Percentiles rank a stretch among this genome's conserved stretches.
Evolutionary conservation across 2,888 invertebrate genomes (phyloP).

Genomic region (Heliconius ismenius): DNA sequence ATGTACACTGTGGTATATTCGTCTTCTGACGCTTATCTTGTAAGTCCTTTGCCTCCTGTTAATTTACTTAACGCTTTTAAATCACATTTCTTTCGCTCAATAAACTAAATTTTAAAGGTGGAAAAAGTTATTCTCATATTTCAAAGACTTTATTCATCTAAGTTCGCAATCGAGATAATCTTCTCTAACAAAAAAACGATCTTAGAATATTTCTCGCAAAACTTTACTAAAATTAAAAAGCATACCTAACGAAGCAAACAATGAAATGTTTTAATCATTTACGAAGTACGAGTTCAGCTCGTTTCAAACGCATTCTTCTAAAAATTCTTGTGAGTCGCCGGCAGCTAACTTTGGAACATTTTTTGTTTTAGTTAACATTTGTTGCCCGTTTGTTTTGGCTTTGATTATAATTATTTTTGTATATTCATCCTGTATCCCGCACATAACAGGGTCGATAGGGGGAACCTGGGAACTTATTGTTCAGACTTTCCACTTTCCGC

Average conservation of each 20-base stretch:
- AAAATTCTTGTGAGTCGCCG: constrained; percentile 54
- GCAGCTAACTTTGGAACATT: constrained; percentile 49
- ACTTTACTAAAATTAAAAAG: constrained; percentile 19
- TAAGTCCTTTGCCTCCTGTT: background rate
- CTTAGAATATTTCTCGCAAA: constrained; percentile 1
- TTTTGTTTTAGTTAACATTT: constrained; percentile 58
- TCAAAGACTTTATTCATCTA: constrained; percentile 7
- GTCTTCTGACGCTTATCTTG: background rate
- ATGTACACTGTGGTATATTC: background rate
- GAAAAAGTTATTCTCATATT: constrained; percentile 3
- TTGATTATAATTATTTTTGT: constrained; percentile 45
- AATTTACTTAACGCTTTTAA: too few relatives aligned
- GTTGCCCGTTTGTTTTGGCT: constrained; percentile 59
- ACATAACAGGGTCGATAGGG: too few relatives aligned
- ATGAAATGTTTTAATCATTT: constrained; percentile 24
- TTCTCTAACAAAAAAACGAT: background rate
- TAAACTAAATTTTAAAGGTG: background rate
- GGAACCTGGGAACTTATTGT: too few relatives aligned
- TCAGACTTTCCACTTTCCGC: too few relatives aligned
- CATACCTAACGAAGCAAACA: constrained; percentile 15
- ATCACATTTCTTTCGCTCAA: background rate
- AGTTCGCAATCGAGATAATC: background rate
- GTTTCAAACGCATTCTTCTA: constrained; percentile 53
- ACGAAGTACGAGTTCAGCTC: constrained; percentile 2
- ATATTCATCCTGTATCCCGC: too few relatives aligned